Conservation (phyloP, 2,888 invertebrate genomes). For the Drosophila crucigera region DNA sequence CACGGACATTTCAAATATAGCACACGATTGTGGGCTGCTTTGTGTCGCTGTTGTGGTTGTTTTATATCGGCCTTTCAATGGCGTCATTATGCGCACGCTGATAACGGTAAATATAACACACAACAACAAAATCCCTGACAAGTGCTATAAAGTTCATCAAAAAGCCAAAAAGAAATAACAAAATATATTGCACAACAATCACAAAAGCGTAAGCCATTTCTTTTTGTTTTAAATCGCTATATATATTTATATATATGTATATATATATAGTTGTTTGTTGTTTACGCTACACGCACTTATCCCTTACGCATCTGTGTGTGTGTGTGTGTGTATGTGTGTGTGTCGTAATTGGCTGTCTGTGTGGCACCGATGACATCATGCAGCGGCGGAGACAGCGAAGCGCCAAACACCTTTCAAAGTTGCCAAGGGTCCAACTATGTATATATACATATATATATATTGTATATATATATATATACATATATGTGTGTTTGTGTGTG, state of each 20-base stretch:
- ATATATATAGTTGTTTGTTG: neutral
- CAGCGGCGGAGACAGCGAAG: conserved; percentile 57
- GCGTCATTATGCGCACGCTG: conserved; percentile 54
- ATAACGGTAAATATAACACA: conserved; percentile 47
- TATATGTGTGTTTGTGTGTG: conserved; percentile 2
- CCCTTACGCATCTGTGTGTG: conserved; percentile 18
- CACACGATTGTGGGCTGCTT: conserved; percentile 15
- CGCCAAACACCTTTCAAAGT: conserved; percentile 57
- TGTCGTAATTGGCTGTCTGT: conserved; percentile 71
- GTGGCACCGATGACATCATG: conserved; percentile 71
- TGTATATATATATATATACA: neutral
- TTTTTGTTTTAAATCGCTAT: conserved; percentile 22
- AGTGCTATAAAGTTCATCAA: conserved; percentile 51
- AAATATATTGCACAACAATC: conserved; percentile 12
- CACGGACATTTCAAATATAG: neutral
- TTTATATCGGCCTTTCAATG: conserved; percentile 31
- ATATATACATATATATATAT: neutral
- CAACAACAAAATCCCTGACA: conserved; percentile 38
- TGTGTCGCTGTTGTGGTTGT: conserved; percentile 2
- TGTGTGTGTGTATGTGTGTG: conserved; percentile 27
- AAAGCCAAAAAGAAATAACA: conserved; percentile 29
- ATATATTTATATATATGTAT: neutral
- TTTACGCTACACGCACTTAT: conserved; percentile 31
- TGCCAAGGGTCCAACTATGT: conserved; percentile 38
- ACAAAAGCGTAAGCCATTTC: neutral